phyloP scores from a whole-genome alignment of 2,888 invertebrate genomes.

The Eristalis tenax region DNA sequence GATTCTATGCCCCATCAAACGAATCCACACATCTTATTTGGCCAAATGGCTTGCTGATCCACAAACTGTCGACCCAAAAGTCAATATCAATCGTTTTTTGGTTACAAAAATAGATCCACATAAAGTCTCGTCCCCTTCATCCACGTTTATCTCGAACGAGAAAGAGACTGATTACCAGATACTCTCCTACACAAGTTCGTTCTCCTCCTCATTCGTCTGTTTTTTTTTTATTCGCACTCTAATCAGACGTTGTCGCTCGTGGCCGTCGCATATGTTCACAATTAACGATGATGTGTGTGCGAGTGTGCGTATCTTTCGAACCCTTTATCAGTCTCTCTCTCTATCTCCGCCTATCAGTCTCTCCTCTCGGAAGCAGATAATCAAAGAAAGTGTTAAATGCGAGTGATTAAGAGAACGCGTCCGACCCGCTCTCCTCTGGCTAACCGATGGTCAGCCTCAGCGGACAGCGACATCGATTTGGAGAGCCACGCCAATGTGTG shows the following conservation, averaged over 20 bases:
- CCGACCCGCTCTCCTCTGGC: not conserved
- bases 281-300: slow-evolving; percentile 6
- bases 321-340: not conserved
- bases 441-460: not conserved
- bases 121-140: slow-evolving; percentile 19
- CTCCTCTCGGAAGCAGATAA: not conserved
- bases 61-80: slow-evolving; percentile 17
- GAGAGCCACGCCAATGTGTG: not conserved
- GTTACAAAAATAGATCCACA: slow-evolving; percentile 28
- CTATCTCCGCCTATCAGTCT: not conserved
- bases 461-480: not conserved
- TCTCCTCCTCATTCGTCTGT: not conserved
- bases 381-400: not conserved
- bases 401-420: not conserved
- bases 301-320: not conserved
- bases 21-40: slow-evolving; percentile 34
- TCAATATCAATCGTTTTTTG: slow-evolving; percentile 48
- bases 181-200: not conserved
- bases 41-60: slow-evolving; percentile 10
- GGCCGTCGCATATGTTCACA: not conserved
- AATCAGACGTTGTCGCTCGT: slow-evolving; percentile 3
- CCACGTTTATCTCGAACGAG: slow-evolving; percentile 2
- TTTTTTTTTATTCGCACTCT: not conserved
- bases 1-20: not conserved
- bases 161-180: not conserved